These are phyloP conservation scores for Plecturocebus donacophilus DNA, from an alignment of 2,113 vertebrate species.

Conservation along the genomic window DNA sequence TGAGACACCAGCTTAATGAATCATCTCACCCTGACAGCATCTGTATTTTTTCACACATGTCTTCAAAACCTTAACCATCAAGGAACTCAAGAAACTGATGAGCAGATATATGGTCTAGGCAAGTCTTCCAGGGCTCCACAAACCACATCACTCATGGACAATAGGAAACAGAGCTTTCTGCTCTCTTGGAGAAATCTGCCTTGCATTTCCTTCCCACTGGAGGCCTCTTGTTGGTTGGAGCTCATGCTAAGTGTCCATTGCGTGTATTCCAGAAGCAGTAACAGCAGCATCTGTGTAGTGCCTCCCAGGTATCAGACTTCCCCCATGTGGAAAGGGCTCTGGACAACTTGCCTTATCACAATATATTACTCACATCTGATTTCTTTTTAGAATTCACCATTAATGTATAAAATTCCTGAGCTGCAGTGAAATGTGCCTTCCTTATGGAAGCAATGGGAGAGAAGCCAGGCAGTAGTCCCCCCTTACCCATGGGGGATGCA, in stretches of 20 bases:
- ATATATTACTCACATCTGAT: not conserved
- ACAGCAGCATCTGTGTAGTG: not conserved
- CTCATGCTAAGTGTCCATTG: not conserved
- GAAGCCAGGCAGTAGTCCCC: not conserved
- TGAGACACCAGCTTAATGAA: not conserved
- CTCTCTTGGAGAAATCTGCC: not conserved
- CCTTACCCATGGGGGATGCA: not conserved
- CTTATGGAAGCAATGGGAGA: not conserved
- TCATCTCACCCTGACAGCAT: not conserved
- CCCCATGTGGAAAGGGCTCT: not conserved
- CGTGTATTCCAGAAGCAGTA: not conserved
- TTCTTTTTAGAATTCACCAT: not conserved
- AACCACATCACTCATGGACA: not conserved
- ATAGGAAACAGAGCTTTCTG: not conserved
- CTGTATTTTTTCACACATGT: not conserved
- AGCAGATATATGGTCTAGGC: not conserved
- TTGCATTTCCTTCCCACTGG: not conserved
- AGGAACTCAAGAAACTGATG: not conserved
- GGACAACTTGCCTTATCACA: not conserved
- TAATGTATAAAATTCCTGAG: not conserved
- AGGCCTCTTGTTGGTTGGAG: not conserved
- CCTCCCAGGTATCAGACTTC: not conserved
- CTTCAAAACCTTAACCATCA: not conserved
- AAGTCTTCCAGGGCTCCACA: not conserved
- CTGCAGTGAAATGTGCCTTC: not conserved